Conservation (phyloP, 2,797 vertebrate genomes). For the Okamejei kenojei region DNA sequence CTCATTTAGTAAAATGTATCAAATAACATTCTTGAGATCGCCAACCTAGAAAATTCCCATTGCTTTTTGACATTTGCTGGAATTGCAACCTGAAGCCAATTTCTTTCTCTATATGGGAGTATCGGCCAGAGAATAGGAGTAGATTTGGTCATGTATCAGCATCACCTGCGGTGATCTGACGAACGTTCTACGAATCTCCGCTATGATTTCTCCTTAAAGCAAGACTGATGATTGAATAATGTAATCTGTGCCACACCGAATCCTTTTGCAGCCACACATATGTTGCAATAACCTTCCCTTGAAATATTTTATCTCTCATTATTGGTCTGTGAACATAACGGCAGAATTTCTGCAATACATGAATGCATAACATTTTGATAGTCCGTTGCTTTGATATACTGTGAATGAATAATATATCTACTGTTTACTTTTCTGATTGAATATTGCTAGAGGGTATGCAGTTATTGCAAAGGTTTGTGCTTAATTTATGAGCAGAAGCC, state of each 20-base stretch:
- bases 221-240: background rate
- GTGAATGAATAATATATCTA: background rate
- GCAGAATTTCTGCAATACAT: background rate
- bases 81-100: background rate
- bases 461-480: background rate
- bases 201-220: background rate
- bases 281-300: background rate
- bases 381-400: background rate
- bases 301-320: background rate
- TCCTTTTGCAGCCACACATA: background rate
- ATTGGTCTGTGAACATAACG: background rate
- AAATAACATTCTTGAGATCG: background rate
- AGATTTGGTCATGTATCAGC: background rate
- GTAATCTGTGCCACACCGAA: background rate
- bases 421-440: slow-evolving; percentile 1
- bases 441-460: background rate
- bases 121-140: background rate
- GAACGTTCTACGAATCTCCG: too few species aligned
- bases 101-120: background rate
- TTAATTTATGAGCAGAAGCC: background rate
- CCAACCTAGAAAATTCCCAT: background rate
- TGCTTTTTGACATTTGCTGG: too few species aligned
- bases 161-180: background rate
- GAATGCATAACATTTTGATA: background rate
- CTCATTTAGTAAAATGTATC: too few species aligned